phyloP scores from a whole-genome alignment of 2,797 vertebrate genomes.

The Anguilla megastoma region DNA sequence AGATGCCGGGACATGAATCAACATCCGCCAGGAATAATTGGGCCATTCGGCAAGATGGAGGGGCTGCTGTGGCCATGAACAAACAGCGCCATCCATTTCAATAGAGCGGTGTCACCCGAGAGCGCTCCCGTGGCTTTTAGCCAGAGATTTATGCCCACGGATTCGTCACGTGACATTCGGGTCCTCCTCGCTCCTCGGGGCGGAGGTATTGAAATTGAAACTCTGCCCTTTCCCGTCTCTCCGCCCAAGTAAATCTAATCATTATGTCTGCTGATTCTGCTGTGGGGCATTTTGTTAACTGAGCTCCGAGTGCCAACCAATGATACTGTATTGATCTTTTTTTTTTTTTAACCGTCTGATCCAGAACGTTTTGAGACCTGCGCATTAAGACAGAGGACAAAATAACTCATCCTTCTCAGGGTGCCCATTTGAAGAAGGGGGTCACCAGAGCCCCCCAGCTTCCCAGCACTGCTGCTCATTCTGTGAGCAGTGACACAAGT shows the following conservation, averaged over 20 bases:
- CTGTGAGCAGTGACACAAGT: neutral
- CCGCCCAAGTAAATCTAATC: constrained; percentile 21
- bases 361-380: neutral
- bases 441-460: neutral
- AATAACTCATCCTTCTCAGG: neutral
- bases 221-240: neutral
- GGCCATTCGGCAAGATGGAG: constrained; percentile 52
- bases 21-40: constrained; percentile 56
- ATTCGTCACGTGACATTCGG: neutral
- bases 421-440: neutral
- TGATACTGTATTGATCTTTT: constrained; percentile 14
- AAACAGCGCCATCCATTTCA: constrained; percentile 66
- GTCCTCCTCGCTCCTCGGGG: neutral
- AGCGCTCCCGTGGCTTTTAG: constrained; percentile 19
- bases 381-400: constrained; percentile 9
- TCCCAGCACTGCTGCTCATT: neutral
- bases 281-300: constrained; percentile 18
- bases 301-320: neutral
- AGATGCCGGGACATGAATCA: constrained; percentile 64
- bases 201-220: neutral
- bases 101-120: constrained; percentile 50
- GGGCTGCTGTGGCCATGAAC: constrained; percentile 50
- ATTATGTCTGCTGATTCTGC: neutral
- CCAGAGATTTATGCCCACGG: constrained; percentile 7
- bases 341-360: constrained; percentile 12